A percentile compares a stretch with the other conserved stretches of the same genome.
These are phyloP conservation scores for Tupiocoris notatus DNA, from an alignment of 2,888 invertebrate genomes.

Conservation along the genomic window DNA sequence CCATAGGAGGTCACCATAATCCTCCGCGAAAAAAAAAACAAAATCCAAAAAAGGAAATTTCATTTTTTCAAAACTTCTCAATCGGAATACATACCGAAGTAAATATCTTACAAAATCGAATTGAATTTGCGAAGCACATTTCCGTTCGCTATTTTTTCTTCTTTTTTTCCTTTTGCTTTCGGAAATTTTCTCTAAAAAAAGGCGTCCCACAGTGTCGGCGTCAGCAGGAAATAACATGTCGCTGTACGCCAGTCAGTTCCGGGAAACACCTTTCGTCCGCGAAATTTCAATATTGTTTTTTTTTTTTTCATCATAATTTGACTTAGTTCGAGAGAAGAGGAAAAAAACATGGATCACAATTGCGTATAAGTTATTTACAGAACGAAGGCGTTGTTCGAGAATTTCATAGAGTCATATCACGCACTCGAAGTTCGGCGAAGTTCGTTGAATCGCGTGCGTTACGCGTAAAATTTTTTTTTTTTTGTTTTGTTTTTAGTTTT, in stretches of 20 bases:
- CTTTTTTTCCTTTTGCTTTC: not conserved
- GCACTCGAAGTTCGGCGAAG: conserved; percentile 15
- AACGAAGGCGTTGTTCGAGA: not conserved
- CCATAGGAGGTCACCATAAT: conserved; percentile 41
- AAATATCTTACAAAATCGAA: conserved; percentile 8
- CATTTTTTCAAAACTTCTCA: too few species aligned
- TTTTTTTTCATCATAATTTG: conserved; percentile 19
- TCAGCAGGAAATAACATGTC: conserved; percentile 16
- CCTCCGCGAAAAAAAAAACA: conserved; percentile 31
- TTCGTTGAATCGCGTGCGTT: not conserved
- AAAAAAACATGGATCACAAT: conserved; percentile 29
- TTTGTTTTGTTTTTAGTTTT: not conserved
- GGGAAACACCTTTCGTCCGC: conserved; percentile 41
- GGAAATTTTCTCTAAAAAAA: conserved; percentile 4
- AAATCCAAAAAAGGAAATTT: not conserved
- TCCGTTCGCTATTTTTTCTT: not conserved
- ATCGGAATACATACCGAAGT: not conserved
- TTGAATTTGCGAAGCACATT: not conserved
- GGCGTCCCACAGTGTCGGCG: conserved; percentile 35
- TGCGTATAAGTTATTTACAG: conserved; percentile 29
- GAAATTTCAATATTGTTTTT: conserved; percentile 1
- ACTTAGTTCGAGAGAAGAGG: conserved; percentile 30
- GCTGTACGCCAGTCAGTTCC: conserved; percentile 39
- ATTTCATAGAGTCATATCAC: conserved; percentile 31
- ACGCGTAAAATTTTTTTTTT: conserved; percentile 1